Percentiles rank a stretch among this genome's conserved stretches.
These are phyloP conservation scores for Oncorhynchus masou DNA, from an alignment of 2,113 vertebrate genomes.

Conservation along the genomic window DNA sequence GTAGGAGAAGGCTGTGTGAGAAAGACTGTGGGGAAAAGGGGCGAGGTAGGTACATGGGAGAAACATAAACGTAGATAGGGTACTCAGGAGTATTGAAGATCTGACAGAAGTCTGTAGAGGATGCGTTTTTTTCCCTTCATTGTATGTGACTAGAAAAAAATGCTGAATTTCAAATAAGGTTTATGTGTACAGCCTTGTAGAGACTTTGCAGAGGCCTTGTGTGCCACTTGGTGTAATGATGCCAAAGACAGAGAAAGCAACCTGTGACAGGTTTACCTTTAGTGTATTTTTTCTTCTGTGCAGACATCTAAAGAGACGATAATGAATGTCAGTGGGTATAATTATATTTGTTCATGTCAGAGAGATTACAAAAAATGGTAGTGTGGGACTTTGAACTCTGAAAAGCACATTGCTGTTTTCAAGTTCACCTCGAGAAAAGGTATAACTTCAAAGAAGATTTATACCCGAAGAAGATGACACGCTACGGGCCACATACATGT, in stretches of 20 bases:
- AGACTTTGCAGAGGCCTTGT: too few species aligned
- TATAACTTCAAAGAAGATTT: background rate
- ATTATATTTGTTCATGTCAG: background rate
- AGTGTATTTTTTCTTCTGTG: background rate
- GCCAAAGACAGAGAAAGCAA: background rate
- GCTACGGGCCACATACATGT: too few species aligned
- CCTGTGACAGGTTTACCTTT: background rate
- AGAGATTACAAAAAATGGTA: background rate
- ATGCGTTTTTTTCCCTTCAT: background rate
- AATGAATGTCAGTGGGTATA: background rate
- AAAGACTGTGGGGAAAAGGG: too few species aligned
- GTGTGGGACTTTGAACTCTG: background rate
- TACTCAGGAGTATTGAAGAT: background rate
- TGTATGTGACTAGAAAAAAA: too few species aligned
- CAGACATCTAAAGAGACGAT: background rate
- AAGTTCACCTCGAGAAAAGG: background rate
- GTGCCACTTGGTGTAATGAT: too few species aligned
- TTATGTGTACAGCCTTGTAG: too few species aligned
- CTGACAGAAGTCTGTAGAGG: background rate
- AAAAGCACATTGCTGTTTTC: background rate
- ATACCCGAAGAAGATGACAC: too few species aligned
- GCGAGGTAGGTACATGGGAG: too few species aligned
- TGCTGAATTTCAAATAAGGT: too few species aligned
- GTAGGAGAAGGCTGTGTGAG: too few species aligned
- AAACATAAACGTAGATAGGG: background rate